Evolutionary conservation across 2,113 vertebrate species (phyloP), one percentile per base, ranked within the genome.

Genomic region (Phrynosoma blainvillii): DNA sequence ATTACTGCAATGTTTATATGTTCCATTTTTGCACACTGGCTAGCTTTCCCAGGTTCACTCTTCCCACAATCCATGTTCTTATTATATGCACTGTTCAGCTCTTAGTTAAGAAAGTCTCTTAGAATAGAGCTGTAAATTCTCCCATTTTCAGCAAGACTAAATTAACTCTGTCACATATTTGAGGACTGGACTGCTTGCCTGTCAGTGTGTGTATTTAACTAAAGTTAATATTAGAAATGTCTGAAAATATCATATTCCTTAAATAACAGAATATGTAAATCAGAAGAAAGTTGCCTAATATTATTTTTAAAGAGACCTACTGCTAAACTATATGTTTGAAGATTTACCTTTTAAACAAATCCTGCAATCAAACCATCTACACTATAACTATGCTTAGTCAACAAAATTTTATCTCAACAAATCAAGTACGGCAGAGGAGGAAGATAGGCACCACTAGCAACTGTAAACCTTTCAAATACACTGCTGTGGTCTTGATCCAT

Each of bases 351-450:
- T 95, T 95, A 95, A 96, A 93, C 94, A 96, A 93, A 96, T 96
- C 96, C 95, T 96, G 95, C 95, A 96, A 96, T 95, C 94, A 96
- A 96, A 95, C 95, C 96, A 96, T 96, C 95, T 97, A 95, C 95
- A 96, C 92, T 92, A 96, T 93, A 84, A 92, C 92, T 95, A 84
- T 94, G 96, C 96, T 97, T 96, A 97, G 96, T 97, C 95, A 97
- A 94, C 89, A 95, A 94, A 94, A 96, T 95, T 96, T 96, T 93
- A 96, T 96, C 94, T 95, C 94, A 95, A 96, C 90, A 96, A 96
- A 96, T 90, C 95, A 89, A 66, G 83, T 89, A 90, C 0, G 89
- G 93, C 92, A 94, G 77, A 78, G 84, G 95, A 86, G 91, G 85
- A 92, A 95, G 93, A 95, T 13, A 92, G 93, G 90, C 91, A 42